Evolutionary conservation across 1,140 invertebrate genomes (phyloP), one percentile per base, ranked within the genome.

Genomic region (Drosophila triauraria): DNA sequence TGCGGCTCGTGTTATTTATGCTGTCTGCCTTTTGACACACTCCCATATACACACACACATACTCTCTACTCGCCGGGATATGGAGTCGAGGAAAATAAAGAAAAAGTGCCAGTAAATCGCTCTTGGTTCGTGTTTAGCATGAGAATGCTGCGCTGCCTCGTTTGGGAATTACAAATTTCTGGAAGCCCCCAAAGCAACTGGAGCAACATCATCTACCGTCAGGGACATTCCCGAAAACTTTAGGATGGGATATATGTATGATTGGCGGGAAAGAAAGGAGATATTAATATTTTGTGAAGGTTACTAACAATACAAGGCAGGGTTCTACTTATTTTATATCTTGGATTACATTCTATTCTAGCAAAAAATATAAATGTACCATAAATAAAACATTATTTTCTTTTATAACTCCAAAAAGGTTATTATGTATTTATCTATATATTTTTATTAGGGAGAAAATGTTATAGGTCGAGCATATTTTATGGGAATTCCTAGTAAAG

Each of bases 51-150:
- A 44, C 32, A 47, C 57, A 40, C 57, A 64, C 17, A 25, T 27
- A 48, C 64, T 50, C 35, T 54, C 35, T n/a, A 27, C 23, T 38
- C 12, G 12, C 15, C 15, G 35, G 63, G 23, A 46, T 32, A 68
- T 48, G 65, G 35, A 64, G 59, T 68, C 2, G 23, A 69, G 67
- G 30, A 48, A 50, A 74, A 70, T 69, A 62, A 67, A 63, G 83
- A 68, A 76, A 82, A 80, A 82, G 72, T 74, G 67, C 70, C 71
- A 72, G 80, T 75, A 88, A 87, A 87, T 87, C 84, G 84, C 69
- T 84, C 77, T 75, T 61, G 74, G 67, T 80, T 83, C 84, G 84
- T 88, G 84, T 88, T 90, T 85, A 85, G 84, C 84, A 88, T 90
- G 63, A 90, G 78, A 90, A 88, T 84, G 82, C 56, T 27, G 32